Conservation (phyloP, 2,888 invertebrate genomes). For the Latheticus oryzae region DNA sequence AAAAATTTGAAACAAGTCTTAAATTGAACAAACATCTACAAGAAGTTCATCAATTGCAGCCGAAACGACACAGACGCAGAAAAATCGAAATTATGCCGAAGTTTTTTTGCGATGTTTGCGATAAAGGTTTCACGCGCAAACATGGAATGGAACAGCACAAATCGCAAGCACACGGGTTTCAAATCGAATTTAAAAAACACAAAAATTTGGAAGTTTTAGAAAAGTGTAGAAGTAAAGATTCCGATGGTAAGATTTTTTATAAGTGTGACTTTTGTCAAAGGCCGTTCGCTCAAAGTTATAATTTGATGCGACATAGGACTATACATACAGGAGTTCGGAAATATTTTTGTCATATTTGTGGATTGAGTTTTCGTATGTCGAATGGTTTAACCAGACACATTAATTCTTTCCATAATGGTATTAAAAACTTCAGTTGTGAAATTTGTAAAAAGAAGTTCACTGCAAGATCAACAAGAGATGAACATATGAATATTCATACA, state of each 20-base stretch:
- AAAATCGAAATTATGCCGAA: conserved; percentile 54
- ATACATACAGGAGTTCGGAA: conserved; percentile 65
- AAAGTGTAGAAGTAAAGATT: conserved; percentile 38
- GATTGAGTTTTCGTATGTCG: conserved; percentile 66
- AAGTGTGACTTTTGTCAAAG: conserved; percentile 66
- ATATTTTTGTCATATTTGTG: conserved; percentile 69
- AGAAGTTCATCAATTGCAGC: conserved; percentile 46
- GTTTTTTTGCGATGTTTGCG: conserved; percentile 58
- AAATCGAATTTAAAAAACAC: conserved; percentile 28
- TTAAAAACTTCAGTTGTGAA: conserved; percentile 67
- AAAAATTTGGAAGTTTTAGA: conserved; percentile 19
- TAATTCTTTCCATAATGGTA: conserved; percentile 65
- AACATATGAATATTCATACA: conserved; percentile 68
- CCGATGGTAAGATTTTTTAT: conserved; percentile 56
- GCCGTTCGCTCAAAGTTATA: conserved; percentile 55
- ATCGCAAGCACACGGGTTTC: background rate
- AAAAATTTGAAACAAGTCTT: conserved; percentile 47
- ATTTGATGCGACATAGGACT: conserved; percentile 67
- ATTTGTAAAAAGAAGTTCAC: conserved; percentile 67
- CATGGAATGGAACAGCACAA: conserved; percentile 61
- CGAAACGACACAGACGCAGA: conserved; percentile 50
- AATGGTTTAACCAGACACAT: conserved; percentile 69
- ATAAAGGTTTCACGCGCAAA: conserved; percentile 60
- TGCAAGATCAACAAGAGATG: conserved; percentile 66
- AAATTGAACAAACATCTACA: conserved; percentile 51